Evolutionary conservation across 2,113 vertebrate genomes (phyloP).

Genomic region (Acinonyx jubatus): DNA sequence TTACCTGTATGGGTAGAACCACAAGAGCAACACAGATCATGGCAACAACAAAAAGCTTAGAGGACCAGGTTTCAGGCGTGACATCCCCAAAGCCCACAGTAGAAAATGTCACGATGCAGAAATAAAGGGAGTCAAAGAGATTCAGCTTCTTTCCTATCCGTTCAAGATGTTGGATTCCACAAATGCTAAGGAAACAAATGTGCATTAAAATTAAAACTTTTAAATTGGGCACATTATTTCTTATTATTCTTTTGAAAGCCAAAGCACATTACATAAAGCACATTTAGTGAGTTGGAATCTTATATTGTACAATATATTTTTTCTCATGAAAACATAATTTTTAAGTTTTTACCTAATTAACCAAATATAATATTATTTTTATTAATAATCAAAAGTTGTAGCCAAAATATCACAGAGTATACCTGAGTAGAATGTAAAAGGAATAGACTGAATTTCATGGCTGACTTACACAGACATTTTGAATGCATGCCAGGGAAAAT

Average conservation of each 20-base stretch:
- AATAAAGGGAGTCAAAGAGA: constrained; percentile 92
- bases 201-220: constrained; percentile 65
- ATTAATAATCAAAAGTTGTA: constrained; percentile 40
- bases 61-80: constrained; percentile 91
- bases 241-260: neutral
- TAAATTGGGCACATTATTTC: constrained; percentile 6
- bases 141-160: constrained; percentile 89
- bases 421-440: neutral
- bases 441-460: neutral
- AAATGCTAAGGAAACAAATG: constrained; percentile 86
- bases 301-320: neutral
- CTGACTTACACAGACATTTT: neutral
- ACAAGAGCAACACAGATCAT: constrained; percentile 93
- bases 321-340: neutral
- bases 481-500: neutral
- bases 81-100: constrained; percentile 94
- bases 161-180: constrained; percentile 93
- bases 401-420: neutral
- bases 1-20: constrained; percentile 92
- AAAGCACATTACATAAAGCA: constrained; percentile 13
- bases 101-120: constrained; percentile 94
- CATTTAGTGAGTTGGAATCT: neutral
- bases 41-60: constrained; percentile 92
- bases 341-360: neutral
- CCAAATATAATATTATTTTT: constrained; percentile 40